phyloP scores from a whole-genome alignment of 1,140 invertebrate species.

The Magallana gigas region DNA sequence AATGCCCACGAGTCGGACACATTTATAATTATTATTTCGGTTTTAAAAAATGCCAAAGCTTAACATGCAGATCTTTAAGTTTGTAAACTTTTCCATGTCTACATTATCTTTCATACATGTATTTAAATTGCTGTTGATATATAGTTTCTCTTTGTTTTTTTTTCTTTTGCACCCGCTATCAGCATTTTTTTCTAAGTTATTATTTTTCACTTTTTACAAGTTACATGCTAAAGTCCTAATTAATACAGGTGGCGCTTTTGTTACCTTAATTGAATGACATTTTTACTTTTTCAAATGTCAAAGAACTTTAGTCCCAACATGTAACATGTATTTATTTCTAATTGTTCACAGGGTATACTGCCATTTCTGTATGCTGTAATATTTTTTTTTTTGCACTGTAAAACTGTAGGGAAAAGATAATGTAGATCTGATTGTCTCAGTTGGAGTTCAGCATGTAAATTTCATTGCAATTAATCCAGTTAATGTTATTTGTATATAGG shows the following conservation, averaged over 20 bases:
- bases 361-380: neutral
- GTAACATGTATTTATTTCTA: neutral
- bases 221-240: slow-evolving; percentile 4
- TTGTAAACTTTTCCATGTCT: neutral
- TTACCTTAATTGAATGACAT: neutral
- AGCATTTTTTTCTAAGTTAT: neutral
- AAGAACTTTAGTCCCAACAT: slow-evolving; percentile 33
- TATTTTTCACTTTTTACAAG: slow-evolving; percentile 3
- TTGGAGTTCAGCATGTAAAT: too few relatives aligned
- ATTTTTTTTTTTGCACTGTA: too few relatives aligned
- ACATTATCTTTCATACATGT: neutral
- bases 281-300: neutral
- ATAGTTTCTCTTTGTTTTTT: neutral
- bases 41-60: neutral
- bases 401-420: too few relatives aligned
- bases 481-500: too few relatives aligned
- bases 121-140: neutral
- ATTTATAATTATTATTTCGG: too few relatives aligned
- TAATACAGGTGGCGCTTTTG: neutral
- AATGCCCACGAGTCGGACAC: too few relatives aligned
- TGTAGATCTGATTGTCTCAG: too few relatives aligned
- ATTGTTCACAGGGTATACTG: slow-evolving; percentile 2
- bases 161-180: neutral
- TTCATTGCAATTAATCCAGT: too few relatives aligned
- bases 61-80: neutral